Evolutionary conservation across 2,113 vertebrate genomes (phyloP), one percentile per base, ranked within the genome.

Genomic region (human): DNA sequence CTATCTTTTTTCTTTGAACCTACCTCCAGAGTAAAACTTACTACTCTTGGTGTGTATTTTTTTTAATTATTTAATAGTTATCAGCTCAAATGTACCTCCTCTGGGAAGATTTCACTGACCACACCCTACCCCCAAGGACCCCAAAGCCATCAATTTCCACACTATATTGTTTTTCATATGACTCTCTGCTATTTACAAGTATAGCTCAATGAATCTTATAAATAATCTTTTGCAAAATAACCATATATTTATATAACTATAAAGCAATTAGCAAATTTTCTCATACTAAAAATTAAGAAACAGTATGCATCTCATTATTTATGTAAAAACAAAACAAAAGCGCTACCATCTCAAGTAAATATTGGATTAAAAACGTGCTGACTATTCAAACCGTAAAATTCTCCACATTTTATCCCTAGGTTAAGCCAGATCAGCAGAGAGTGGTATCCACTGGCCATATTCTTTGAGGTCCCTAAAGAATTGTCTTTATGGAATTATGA

Each of bases 401-500:
- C 25, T 88, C 4, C 52, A 75, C 8, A 30, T 22, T 93, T 91
- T 81, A 88, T 64, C 35, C 1, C 2, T 68, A 3, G 8, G 8
- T 85, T 79, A 92, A 89, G 40, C 8, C 45, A 92, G 27, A 73
- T 82, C 14, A 83, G 13, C 45, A 93, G 45, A 89, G 52, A 95
- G 50, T 94, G 9, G 45, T 16, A 86, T 94, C 73, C 50, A 48
- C 80, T 38, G 10, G 64, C 22, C 40, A 48, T 75, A 64, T 61
- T 48, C 45, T 61, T 92, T 64, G n/a, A 17, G 32, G 5, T 20
- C 48, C 30, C 27, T 38, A 80, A 92, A 52, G 8, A 95, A 75
- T 57, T 81, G 14, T 73, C 75, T 88, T 75, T 95, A 76, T 89
- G 27, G 55, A 95, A 90, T 86, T 64, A 57, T 68, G 35, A 87